Evolutionary conservation across 2,888 invertebrate genomes (phyloP).

Genomic region (Lepas anatifera): DNA sequence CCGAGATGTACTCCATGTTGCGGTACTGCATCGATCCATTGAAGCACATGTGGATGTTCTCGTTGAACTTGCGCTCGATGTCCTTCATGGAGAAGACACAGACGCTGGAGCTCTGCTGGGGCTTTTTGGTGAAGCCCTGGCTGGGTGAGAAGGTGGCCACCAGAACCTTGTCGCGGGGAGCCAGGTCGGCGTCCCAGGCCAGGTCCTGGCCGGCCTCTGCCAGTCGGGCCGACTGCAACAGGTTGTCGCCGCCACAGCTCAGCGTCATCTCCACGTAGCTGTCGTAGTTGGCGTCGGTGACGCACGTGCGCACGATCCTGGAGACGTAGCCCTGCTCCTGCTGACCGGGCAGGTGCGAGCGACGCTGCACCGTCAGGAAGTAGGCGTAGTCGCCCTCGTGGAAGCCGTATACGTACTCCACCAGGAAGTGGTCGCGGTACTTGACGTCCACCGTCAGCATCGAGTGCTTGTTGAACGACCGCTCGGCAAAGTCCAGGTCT

Average conservation of each 20-base stretch:
- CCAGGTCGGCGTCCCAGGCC: constrained; percentile 60
- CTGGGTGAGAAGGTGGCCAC: constrained; percentile 84
- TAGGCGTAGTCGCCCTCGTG: constrained; percentile 90
- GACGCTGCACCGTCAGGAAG: constrained; percentile 87
- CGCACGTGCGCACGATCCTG: constrained; percentile 80
- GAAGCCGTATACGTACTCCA: constrained; percentile 92
- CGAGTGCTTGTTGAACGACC: constrained; percentile 73
- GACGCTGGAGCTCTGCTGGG: constrained; percentile 68
- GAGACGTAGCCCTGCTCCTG: constrained; percentile 84
- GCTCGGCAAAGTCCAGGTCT: constrained; percentile 65
- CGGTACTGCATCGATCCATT: constrained; percentile 85
- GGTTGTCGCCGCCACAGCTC: constrained; percentile 71
- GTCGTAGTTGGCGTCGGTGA: constrained; percentile 86
- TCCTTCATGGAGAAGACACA: constrained; percentile 84
- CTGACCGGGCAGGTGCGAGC: constrained; percentile 71
- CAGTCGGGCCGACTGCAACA: constrained; percentile 88
- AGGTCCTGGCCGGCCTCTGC: constrained; percentile 73
- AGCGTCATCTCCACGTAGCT: constrained; percentile 94
- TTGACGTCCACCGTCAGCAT: constrained; percentile 78
- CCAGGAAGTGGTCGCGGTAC: constrained; percentile 85
- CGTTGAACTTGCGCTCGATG: constrained; percentile 82
- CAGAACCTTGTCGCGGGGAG: constrained; percentile 64
- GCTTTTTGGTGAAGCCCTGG: constrained; percentile 71
- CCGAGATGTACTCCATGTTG: constrained; percentile 81
- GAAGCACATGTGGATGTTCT: constrained; percentile 95